Percentiles rank a stretch among this genome's conserved stretches.
These are phyloP conservation scores for Musca vetustissima DNA, from an alignment of 1,140 invertebrate species.

Conservation along the genomic window DNA sequence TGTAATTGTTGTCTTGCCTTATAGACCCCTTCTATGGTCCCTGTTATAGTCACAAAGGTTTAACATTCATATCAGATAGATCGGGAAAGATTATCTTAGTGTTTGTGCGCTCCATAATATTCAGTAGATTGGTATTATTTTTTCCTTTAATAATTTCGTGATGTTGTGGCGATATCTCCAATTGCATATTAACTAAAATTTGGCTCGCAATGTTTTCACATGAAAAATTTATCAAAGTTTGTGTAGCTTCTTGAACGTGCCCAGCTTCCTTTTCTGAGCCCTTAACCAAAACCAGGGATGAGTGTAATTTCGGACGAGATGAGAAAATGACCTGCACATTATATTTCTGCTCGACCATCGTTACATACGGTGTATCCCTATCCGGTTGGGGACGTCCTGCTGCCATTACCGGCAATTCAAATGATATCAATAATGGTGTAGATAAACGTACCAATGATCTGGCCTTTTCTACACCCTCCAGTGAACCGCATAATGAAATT, in stretches of 20 bases:
- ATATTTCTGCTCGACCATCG: constrained; percentile 83
- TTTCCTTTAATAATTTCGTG: constrained; percentile 85
- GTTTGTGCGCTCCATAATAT: constrained; percentile 82
- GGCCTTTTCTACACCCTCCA: constrained; percentile 88
- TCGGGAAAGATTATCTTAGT: constrained; percentile 66
- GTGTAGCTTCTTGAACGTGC: constrained; percentile 83
- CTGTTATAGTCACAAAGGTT: constrained; percentile 83
- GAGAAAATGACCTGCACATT: constrained; percentile 86
- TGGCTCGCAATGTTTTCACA: constrained; percentile 76
- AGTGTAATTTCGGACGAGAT: constrained; percentile 77
- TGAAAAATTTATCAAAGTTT: constrained; percentile 78
- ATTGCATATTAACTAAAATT: constrained; percentile 83
- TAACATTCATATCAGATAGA: constrained; percentile 78
- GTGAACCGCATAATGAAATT: constrained; percentile 87
- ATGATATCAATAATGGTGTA: constrained; percentile 88
- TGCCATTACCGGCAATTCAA: constrained; percentile 83
- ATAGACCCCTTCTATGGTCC: constrained; percentile 85
- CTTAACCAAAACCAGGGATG: constrained; percentile 81
- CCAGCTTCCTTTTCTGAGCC: constrained; percentile 87
- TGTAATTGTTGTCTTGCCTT: constrained; percentile 86
- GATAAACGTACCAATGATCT: constrained; percentile 84
- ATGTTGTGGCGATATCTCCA: constrained; percentile 93
- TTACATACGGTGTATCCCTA: constrained; percentile 73
- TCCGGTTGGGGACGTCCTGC: constrained; percentile 72
- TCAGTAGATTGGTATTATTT: constrained; percentile 80